Percentiles rank a stretch among this genome's conserved stretches.
These are phyloP conservation scores for Agrochola lota DNA, from an alignment of 2,888 invertebrate species.

Conservation along the genomic window DNA sequence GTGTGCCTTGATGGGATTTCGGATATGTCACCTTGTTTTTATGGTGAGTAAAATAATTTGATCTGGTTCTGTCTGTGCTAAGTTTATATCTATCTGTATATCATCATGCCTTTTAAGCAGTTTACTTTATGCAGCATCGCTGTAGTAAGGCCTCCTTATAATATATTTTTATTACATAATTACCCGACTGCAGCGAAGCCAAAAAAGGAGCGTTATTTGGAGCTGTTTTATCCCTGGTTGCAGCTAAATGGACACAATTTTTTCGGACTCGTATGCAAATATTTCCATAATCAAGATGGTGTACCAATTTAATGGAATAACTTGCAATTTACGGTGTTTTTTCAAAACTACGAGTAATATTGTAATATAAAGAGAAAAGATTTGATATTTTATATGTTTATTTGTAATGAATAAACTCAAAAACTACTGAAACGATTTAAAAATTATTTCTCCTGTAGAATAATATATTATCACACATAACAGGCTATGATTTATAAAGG, in stretches of 20 bases:
- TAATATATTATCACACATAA: too few species aligned
- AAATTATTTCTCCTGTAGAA: too few species aligned
- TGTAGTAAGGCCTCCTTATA: not conserved
- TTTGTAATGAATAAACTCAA: too few species aligned
- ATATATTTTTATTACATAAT: not conserved
- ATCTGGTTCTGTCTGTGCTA: not conserved
- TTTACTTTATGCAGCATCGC: not conserved
- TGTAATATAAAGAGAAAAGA: too few species aligned
- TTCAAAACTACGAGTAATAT: too few species aligned
- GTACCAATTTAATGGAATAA: not conserved
- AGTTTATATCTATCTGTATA: not conserved
- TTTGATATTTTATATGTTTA: too few species aligned
- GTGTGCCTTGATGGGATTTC: conserved; percentile 91
- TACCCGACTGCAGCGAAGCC: too few species aligned
- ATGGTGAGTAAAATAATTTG: conserved; percentile 88
- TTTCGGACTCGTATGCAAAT: not conserved
- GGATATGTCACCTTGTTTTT: conserved; percentile 93
- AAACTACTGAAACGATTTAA: too few species aligned
- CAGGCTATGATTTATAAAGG: too few species aligned
- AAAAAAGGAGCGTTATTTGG: too few species aligned
- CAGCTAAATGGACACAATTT: not conserved
- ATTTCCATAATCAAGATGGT: not conserved
- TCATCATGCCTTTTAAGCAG: not conserved
- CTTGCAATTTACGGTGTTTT: too few species aligned
- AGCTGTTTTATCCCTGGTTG: too few species aligned